Base-by-base conservation (phyloP, 1,140 invertebrate species). In the Patella vulgata region DNA sequence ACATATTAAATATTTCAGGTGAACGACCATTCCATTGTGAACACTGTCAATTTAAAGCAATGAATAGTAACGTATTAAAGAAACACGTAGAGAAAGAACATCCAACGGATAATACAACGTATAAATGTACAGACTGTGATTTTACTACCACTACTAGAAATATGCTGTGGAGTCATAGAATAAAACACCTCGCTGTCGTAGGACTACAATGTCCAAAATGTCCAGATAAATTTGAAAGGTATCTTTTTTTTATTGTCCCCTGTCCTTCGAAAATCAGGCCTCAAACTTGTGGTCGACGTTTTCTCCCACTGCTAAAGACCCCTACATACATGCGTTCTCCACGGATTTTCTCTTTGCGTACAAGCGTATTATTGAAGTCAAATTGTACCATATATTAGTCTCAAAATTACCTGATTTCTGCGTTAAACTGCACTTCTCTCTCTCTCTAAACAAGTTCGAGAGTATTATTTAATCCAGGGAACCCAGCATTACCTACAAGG, bases 141-240 rank as follows among this genome's bases (percentile, higher is more conserved):
- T 84, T 68, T 68, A 63, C 75, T 23, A 75, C 81, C 5, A 63
- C 57, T 17, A 78, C 68, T 39, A 58, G 80, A 17, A 75, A 74
- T 30, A 71, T 77, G 36, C 66, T 82, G 23, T 82, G 80, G 80
- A 80, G 76, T 51, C 82, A 84, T 57, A 73, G 73, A 30, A 70
- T 81, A 39, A 79, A 77, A 66, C 82, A 84, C 52, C 61, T 75
- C 44, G 73, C 74, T 25, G 66, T 78, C 40, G 71, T 62, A 33
- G 73, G 73, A 11, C 48, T 79, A 14, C 72, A 81, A 50, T 83
- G 82, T 69, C 77, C 80, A 12, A 39, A 70, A 25, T 83, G 82
- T 68, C 59, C 76, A 21, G 48, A 72, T 28, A 78, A 75, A 66
- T 75, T 82, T 73, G 72, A 76, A 25, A 75, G 64, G 80, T 82